Percentiles rank a stretch among this genome's conserved stretches.
These are phyloP conservation scores for Myotis myotis DNA, from an alignment of 2,797 vertebrate genomes.

Conservation along the genomic window DNA sequence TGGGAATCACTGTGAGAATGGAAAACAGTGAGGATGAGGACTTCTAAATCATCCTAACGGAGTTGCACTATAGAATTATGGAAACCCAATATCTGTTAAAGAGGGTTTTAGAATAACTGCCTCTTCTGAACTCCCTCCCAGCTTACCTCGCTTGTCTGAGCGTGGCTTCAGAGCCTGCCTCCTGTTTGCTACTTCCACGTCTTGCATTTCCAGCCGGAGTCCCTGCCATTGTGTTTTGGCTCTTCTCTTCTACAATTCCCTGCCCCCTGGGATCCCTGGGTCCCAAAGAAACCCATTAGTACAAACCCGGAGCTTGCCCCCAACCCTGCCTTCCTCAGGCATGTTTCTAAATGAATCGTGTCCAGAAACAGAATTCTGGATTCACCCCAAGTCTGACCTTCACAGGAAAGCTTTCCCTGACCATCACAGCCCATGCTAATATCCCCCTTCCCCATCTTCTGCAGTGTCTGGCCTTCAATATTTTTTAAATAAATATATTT, in stretches of 20 bases:
- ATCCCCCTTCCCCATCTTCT: background rate
- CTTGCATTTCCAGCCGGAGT: background rate
- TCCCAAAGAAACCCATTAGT: slow-evolving; percentile 63
- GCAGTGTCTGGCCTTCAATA: background rate
- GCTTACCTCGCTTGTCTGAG: slow-evolving; percentile 5
- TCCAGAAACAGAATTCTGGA: background rate
- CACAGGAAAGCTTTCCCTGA: background rate
- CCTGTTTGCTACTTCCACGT: background rate
- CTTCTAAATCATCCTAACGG: background rate
- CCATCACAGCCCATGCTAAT: background rate
- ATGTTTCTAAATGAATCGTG: background rate
- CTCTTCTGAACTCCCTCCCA: background rate
- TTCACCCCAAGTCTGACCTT: background rate
- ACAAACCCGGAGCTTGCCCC: background rate
- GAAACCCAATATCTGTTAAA: background rate
- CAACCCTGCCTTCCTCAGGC: background rate
- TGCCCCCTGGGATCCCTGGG: background rate
- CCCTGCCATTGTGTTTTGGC: background rate
- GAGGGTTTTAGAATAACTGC: background rate
- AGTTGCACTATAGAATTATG: background rate
- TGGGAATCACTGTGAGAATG: background rate
- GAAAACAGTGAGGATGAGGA: background rate
- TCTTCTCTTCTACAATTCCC: background rate
- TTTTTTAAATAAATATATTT: no score
- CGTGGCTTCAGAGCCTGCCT: background rate